A percentile compares a stretch with the other conserved stretches of the same genome.
These are phyloP conservation scores for Mimas tiliae DNA, from an alignment of 2,888 invertebrate genomes.

Conservation along the genomic window DNA sequence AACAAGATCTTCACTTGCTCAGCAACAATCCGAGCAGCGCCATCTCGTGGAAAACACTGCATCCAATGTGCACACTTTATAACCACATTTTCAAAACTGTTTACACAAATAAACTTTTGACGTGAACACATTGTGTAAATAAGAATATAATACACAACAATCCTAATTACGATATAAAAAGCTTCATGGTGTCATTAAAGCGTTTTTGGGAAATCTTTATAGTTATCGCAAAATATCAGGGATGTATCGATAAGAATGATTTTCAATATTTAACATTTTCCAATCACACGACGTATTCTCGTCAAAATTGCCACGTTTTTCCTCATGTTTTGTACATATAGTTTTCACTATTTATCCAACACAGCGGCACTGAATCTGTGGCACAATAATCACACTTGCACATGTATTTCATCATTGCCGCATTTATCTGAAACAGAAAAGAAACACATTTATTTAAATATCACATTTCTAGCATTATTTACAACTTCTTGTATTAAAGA, in stretches of 20 bases:
- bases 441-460: conserved; percentile 17
- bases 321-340: conserved; percentile 58
- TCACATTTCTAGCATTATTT: background rate
- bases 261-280: conserved; percentile 30
- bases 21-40: conserved; percentile 68
- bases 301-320: conserved; percentile 19
- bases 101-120: conserved; percentile 14
- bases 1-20: conserved; percentile 57
- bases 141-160: background rate
- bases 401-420: conserved; percentile 66
- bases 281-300: conserved; percentile 36
- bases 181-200: background rate
- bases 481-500: too few relatives aligned
- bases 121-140: conserved; percentile 24
- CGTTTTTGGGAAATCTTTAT: background rate
- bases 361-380: conserved; percentile 59
- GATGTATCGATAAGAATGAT: background rate
- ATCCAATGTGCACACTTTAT: conserved; percentile 72
- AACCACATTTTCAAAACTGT: conserved; percentile 51
- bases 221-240: background rate
- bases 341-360: conserved; percentile 54
- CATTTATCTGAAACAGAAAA: conserved; percentile 70
- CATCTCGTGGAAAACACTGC: conserved; percentile 78
- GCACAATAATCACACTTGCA: conserved; percentile 68
- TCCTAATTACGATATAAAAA: background rate